Evolutionary conservation across 2,113 vertebrate genomes (phyloP).

Genomic region (Pristiophorus japonicus): DNA sequence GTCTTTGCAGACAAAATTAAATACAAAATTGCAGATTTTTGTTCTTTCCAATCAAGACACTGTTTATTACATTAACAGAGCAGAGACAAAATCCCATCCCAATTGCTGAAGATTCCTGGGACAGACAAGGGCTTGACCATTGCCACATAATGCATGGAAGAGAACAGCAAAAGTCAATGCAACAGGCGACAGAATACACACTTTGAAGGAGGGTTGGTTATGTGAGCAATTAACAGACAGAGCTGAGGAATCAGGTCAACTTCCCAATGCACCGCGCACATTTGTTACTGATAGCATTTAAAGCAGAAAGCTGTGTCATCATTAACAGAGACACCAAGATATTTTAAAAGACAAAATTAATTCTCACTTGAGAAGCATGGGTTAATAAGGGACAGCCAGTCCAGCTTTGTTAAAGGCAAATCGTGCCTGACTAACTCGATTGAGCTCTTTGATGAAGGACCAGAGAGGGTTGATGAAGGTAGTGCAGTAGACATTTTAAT

Average conservation of each 20-base stretch:
- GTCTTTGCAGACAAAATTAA: neutral
- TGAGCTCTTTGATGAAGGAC: neutral
- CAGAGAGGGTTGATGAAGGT: neutral
- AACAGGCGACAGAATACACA: neutral
- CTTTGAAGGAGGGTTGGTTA: neutral
- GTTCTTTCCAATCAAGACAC: neutral
- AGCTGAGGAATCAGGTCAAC: neutral
- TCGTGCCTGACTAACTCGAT: neutral
- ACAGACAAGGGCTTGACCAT: neutral
- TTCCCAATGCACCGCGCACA: neutral
- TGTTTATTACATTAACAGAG: conserved; percentile 10
- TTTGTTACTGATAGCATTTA: neutral
- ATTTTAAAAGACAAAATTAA: neutral
- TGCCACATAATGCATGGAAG: neutral
- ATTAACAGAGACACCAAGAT: neutral
- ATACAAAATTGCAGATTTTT: neutral
- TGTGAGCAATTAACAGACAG: neutral
- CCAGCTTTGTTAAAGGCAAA: neutral
- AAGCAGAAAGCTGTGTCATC: neutral
- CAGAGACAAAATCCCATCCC: neutral
- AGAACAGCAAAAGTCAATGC: neutral
- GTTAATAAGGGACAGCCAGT: neutral
- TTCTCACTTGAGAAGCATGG: neutral
- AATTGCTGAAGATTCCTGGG: neutral
- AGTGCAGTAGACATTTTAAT: neutral